These are phyloP conservation scores for Pachycephus smyrnensis DNA, from an alignment of 2,888 invertebrate species.

Conservation along the genomic window DNA sequence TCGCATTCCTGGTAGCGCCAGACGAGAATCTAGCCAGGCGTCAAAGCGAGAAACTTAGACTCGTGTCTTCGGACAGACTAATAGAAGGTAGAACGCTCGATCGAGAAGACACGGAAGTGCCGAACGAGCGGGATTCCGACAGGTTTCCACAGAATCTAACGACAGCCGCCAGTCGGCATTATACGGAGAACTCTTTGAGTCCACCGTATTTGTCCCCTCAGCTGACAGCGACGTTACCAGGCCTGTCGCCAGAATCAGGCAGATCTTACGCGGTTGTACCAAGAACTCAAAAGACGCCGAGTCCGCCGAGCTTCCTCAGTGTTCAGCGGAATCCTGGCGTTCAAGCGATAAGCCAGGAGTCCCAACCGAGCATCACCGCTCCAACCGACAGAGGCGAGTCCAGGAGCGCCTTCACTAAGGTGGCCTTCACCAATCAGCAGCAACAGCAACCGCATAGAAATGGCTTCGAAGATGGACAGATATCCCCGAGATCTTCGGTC, in stretches of 20 bases:
- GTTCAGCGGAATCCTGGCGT: slow-evolving; percentile 11
- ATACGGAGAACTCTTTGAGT: slow-evolving; percentile 71
- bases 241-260: slow-evolving; percentile 69
- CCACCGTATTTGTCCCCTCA: slow-evolving; percentile 69
- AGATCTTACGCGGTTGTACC: slow-evolving; percentile 28
- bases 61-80: slow-evolving; percentile 43
- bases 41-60: slow-evolving; percentile 68
- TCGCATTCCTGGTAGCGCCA: slow-evolving; percentile 90
- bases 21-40: slow-evolving; percentile 83
- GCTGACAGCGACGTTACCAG: slow-evolving; percentile 66
- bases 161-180: slow-evolving; percentile 61
- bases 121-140: slow-evolving; percentile 36
- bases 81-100: slow-evolving; percentile 31
- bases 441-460: slow-evolving; percentile 46
- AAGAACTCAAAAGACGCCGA: slow-evolving; percentile 52
- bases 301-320: slow-evolving; percentile 46
- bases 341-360: slow-evolving; percentile 32
- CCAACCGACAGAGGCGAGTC: slow-evolving; percentile 49
- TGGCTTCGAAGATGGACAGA: slow-evolving; percentile 57
- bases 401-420: slow-evolving; percentile 89
- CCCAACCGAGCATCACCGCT: slow-evolving; percentile 14
- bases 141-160: slow-evolving; percentile 59
- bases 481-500: slow-evolving; percentile 78
- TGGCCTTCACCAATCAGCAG: slow-evolving; percentile 66
- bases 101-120: slow-evolving; percentile 37